phyloP scores from a whole-genome alignment of 2,888 invertebrate species.

The Brenthis hecate region DNA sequence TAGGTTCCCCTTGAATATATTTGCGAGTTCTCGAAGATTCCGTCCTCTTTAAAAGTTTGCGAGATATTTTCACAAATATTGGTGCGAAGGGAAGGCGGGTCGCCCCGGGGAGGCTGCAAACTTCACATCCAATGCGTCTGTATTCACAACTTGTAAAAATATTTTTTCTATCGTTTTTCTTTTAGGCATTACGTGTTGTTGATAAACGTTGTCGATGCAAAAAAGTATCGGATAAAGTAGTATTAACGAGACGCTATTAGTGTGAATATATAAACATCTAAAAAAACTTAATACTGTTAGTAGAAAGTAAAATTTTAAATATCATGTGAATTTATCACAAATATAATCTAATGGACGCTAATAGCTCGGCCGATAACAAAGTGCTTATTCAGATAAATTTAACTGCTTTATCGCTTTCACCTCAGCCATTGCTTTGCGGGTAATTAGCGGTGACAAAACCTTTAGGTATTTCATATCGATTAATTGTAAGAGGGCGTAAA shows the following conservation, averaged over 20 bases:
- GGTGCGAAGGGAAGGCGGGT: conserved; percentile 56
- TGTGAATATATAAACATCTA: neutral
- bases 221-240: conserved; percentile 30
- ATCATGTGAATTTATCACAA: conserved; percentile 14
- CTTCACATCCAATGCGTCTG: conserved; percentile 56
- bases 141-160: conserved; percentile 68
- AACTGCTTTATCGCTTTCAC: conserved; percentile 70
- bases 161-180: conserved; percentile 63
- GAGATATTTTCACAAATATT: conserved; percentile 67
- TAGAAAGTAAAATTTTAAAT: neutral
- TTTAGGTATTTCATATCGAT: conserved; percentile 20
- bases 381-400: conserved; percentile 61
- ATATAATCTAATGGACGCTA: conserved; percentile 61
- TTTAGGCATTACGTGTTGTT: conserved; percentile 43
- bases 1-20: conserved; percentile 49
- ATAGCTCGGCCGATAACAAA: conserved; percentile 74
- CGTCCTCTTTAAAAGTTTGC: conserved; percentile 59
- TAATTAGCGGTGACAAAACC: conserved; percentile 42
- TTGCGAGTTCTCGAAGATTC: conserved; percentile 50
- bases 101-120: conserved; percentile 52
- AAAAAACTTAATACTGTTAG: neutral
- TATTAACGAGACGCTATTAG: conserved; percentile 40
- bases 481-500: neutral
- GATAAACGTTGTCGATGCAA: conserved; percentile 28
- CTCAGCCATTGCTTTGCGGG: conserved; percentile 45